These are phyloP conservation scores for Myotis daubentonii DNA, from an alignment of 2,797 vertebrate genomes.

Conservation along the genomic window DNA sequence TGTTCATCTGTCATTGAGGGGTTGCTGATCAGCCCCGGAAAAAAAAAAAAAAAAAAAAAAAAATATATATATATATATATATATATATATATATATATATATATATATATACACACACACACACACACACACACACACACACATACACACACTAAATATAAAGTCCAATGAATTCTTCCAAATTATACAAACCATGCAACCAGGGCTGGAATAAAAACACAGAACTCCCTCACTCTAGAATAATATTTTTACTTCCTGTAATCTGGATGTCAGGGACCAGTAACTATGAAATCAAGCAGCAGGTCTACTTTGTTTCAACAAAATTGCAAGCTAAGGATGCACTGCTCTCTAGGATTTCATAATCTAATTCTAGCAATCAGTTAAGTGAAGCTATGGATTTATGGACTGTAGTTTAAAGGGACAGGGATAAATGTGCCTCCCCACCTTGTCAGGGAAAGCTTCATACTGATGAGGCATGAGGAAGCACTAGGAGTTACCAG, in stretches of 20 bases:
- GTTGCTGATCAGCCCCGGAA: too few relatives aligned
- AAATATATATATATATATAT: too few relatives aligned
- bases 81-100: background rate
- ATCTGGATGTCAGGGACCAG: background rate
- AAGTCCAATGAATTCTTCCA: background rate
- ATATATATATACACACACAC: background rate
- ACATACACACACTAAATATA: background rate
- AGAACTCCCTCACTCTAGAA: background rate
- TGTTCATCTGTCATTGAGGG: too few relatives aligned
- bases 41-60: too few relatives aligned
- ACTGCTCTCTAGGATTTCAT: background rate
- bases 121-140: too few relatives aligned
- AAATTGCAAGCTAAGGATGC: background rate
- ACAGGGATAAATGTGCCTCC: background rate
- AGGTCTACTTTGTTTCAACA: background rate
- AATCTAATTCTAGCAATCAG: background rate
- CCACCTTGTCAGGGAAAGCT: background rate
- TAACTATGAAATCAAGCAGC: background rate
- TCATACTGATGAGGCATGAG: background rate
- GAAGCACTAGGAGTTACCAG: background rate
- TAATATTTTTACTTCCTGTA: background rate
- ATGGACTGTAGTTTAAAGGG: background rate
- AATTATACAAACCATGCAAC: background rate
- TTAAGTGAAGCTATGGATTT: background rate
- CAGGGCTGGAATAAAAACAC: background rate